Evolutionary conservation across 2,113 vertebrate genomes (phyloP).

Genomic region (Oceanites oceanicus): DNA sequence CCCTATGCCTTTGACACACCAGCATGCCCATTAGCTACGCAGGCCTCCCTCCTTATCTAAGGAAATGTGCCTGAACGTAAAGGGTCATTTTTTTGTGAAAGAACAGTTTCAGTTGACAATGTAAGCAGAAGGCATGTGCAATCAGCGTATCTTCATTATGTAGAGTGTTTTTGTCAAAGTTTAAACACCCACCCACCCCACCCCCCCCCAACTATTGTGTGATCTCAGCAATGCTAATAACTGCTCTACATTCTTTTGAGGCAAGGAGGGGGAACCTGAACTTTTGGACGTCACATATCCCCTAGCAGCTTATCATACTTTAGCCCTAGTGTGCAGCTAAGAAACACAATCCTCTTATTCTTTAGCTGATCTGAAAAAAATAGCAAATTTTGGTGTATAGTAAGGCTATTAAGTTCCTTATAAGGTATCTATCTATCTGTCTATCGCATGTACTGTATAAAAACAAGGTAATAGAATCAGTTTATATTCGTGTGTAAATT

Average conservation of each 20-base stretch:
- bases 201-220: not conserved
- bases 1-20: too few relatives aligned
- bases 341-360: conserved; percentile 31
- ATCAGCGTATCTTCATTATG: not conserved
- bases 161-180: not conserved
- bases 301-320: conserved; percentile 23
- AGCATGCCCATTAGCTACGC: too few relatives aligned
- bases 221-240: not conserved
- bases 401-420: not conserved
- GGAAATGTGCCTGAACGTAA: too few relatives aligned
- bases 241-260: not conserved
- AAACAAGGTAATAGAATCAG: not conserved
- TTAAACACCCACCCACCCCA: too few relatives aligned
- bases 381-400: not conserved
- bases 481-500: not conserved
- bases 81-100: not conserved
- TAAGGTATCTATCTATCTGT: not conserved
- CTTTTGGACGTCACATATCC: not conserved
- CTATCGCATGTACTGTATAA: not conserved
- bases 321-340: not conserved
- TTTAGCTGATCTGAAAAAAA: not conserved
- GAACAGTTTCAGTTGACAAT: not conserved
- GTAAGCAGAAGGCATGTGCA: not conserved
- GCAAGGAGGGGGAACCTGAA: not conserved
- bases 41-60: too few relatives aligned